Percentiles rank a stretch among this genome's conserved stretches.
These are phyloP conservation scores for Meta bourneti DNA, from an alignment of 2,888 invertebrate genomes.

Conservation along the genomic window DNA sequence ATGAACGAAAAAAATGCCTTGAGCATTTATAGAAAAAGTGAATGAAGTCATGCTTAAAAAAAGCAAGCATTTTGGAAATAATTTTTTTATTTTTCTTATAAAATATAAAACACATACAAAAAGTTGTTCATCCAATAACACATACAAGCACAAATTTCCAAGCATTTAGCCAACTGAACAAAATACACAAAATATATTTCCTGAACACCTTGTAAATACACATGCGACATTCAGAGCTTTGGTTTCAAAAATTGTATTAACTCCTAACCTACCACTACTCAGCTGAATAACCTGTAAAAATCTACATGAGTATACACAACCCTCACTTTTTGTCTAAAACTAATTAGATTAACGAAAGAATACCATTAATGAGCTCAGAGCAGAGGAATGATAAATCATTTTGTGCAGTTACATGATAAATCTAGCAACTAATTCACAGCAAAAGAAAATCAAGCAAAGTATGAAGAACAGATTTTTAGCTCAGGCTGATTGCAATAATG, in stretches of 20 bases:
- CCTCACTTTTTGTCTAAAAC: conserved; percentile 62
- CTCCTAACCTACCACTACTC: conserved; percentile 68
- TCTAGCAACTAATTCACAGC: neutral
- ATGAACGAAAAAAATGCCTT: no score
- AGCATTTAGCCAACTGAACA: conserved; percentile 72
- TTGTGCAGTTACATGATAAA: conserved; percentile 17
- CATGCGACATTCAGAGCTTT: conserved; percentile 71
- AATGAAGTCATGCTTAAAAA: neutral
- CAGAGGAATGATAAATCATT: conserved; percentile 62
- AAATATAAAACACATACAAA: conserved; percentile 76
- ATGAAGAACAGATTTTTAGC: neutral
- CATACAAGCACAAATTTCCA: conserved; percentile 75
- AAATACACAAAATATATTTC: conserved; percentile 63
- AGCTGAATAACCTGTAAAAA: conserved; percentile 64
- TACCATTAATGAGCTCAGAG: conserved; percentile 18
- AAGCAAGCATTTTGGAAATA: conserved; percentile 50
- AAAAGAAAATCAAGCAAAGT: neutral
- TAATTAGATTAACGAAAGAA: conserved; percentile 47
- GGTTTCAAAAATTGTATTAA: conserved; percentile 73
- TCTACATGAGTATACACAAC: conserved; percentile 68
- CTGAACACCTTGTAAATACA: conserved; percentile 62
- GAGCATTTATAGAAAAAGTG: neutral
- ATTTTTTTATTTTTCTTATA: conserved; percentile 70
- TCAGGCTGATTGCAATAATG: neutral
- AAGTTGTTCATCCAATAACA: conserved; percentile 76